Evolutionary conservation across 2,888 invertebrate genomes (phyloP), one percentile per base, ranked within the genome.

Genomic region (Nezara viridula): DNA sequence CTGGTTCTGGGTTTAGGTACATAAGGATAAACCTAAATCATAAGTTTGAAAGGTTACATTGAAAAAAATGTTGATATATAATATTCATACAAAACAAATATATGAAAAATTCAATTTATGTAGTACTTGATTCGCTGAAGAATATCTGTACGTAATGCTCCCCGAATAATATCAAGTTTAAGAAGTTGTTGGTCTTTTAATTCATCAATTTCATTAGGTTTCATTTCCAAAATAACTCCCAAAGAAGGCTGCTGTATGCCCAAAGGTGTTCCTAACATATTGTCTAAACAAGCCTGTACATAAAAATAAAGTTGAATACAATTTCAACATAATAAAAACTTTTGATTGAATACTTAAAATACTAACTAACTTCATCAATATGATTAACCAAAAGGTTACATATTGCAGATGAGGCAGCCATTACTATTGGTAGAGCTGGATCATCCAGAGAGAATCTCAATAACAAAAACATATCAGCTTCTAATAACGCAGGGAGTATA

Each of bases 401-500:
- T 92, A 98, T 93, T 0, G 96, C 96, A 92, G 95, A 95, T 27
- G 97, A 93, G 24, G 96, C 95, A n/a, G 97, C 95, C 91, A 96
- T 95, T 66, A 98, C 93, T 85, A 97, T 94, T 4, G 95, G 94
- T 0, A 95, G 94, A 47, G 96, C 95, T 91, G 96, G 96, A 92
- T 98, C 98, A 93, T 98, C 98, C 91, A 98, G 93, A 1, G 97
- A 96, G 93, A 97, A 97, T 91, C 98, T 94, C 88, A 98, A 92
- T 0, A 98, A 93, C 92, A 98, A 95, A 92, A 97, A 95, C 24
- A 95, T 92, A 94, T 96, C 95, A 94, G 96, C 93, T 88, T 90
- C 90, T 94, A 94, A 90, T 7, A 95, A 92, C 9, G 93, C 93
- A 1, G 93, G 93, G n/a, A 95, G 90, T 0, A 95, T 93, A 21